These are phyloP conservation scores for Siphamia tubifer DNA, from an alignment of 2,113 vertebrate genomes.

Conservation along the genomic window DNA sequence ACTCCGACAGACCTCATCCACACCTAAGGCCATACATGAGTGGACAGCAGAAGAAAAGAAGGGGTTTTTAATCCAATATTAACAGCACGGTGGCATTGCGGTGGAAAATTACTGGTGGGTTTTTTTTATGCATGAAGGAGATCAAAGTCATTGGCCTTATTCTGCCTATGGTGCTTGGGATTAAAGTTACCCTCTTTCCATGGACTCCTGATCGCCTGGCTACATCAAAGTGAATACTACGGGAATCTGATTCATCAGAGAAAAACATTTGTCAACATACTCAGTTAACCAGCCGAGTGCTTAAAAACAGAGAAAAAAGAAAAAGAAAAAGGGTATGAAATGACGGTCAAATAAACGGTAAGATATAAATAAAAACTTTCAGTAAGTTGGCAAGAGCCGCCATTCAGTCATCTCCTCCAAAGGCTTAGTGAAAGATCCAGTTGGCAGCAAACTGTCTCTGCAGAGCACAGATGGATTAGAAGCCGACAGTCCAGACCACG, in stretches of 20 bases:
- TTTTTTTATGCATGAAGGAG: conserved; percentile 71
- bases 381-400: conserved; percentile 48
- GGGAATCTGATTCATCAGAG: conserved; percentile 52
- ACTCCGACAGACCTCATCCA: conserved; percentile 47
- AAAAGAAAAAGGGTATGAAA: background rate
- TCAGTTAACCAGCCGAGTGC: conserved; percentile 20
- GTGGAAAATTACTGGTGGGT: conserved; percentile 66
- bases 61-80: conserved; percentile 75
- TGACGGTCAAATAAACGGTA: conserved; percentile 28
- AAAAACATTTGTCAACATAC: conserved; percentile 60
- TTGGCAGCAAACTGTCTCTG: conserved; percentile 60
- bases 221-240: conserved; percentile 69
- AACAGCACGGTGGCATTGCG: conserved; percentile 60
- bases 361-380: conserved; percentile 61
- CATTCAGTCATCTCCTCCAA: conserved; percentile 44
- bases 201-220: conserved; percentile 43
- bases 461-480: conserved; percentile 74
- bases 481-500: conserved; percentile 48
- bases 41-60: conserved; percentile 71
- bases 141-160: conserved; percentile 75
- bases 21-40: conserved; percentile 69
- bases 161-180: conserved; percentile 65
- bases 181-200: conserved; percentile 65
- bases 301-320: background rate
- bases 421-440: conserved; percentile 65